Evolutionary conservation across 2,888 invertebrate species (phyloP), one percentile per base, ranked within the genome.

Genomic region (Polydrusus tereticollis): DNA sequence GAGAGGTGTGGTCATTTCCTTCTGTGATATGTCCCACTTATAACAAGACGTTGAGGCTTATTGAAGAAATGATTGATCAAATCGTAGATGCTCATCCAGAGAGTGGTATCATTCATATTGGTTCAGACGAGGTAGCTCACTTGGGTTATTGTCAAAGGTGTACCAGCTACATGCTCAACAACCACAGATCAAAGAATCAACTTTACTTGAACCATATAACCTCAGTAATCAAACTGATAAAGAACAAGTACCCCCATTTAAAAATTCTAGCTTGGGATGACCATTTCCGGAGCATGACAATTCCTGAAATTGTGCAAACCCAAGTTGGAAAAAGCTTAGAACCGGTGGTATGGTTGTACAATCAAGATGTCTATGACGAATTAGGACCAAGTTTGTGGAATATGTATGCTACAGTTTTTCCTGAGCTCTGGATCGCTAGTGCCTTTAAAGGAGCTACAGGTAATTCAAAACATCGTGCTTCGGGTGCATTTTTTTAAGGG

Each of bases 391-490:
- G 77, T 62, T 77, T 89, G 21, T 89, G 89, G 90, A 87, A 88
- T 55, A 88, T 86, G 76, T 91, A 91, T 77, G 83, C 87, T 0
- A 78, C 84, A 4, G 85, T 89, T 8, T 96, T 95, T 83, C 85
- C 88, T 1, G 88, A 88, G 38, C 86, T 95, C 20, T 95, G 95
- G 94, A 88, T 93, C 47, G 95, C 94, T 0, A 91, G 94, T 71
- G 95, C 96, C 0, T 96, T 91, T 81, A 96, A 96, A 87, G 96
- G 95, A 0, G 91, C 92, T 0, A 90, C 90, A 52, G 89, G 89
- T 79, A 76, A 33, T 43, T 47, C n/a, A 43, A 16, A 14, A 57
- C 18, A 33, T 14, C n/a, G n/a, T n/a, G n/a, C n/a, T n/a, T n/a
- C n/a, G n/a, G n/a, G n/a, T n/a, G n/a, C n/a, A n/a, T n/a, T n/a